phyloP scores from a whole-genome alignment of 2,888 invertebrate species.

The Rhabditoides inermis region DNA sequence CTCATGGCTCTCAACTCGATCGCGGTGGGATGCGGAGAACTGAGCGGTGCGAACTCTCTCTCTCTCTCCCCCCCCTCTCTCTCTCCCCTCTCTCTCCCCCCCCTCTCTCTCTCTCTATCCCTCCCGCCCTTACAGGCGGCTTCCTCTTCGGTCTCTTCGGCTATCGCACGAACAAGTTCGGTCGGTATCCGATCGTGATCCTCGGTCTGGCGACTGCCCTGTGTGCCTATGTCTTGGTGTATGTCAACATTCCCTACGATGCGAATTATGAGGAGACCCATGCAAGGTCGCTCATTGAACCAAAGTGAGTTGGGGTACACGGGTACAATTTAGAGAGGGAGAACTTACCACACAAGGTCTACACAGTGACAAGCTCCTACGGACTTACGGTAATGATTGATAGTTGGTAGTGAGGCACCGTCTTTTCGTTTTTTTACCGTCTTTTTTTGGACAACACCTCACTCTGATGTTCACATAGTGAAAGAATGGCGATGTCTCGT shows the following conservation, averaged over 20 bases:
- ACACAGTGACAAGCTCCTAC: no score
- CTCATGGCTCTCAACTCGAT: conserved; percentile 85
- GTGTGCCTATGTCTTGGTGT: conserved; percentile 4
- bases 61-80: neutral
- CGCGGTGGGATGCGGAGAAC: conserved; percentile 81
- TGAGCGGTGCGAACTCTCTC: conserved; percentile 2
- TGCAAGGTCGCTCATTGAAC: conserved; percentile 2
- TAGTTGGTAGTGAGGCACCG: no score
- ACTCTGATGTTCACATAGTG: no score
- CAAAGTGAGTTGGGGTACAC: no score
- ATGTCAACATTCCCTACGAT: conserved; percentile 5
- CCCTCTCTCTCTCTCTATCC: conserved; percentile 1
- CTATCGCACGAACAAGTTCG: neutral
- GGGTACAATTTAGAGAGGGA: no score
- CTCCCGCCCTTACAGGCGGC: conserved; percentile 5
- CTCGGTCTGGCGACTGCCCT: neutral
- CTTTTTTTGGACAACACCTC: no score
- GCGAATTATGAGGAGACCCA: conserved; percentile 7
- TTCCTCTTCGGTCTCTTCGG: conserved; percentile 9
- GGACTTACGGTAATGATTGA: no score
- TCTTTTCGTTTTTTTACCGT: no score
- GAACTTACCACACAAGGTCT: no score
- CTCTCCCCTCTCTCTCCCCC: neutral
- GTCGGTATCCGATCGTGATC: conserved; percentile 4
- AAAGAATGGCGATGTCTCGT: no score